phyloP scores from a whole-genome alignment of 2,113 vertebrate genomes.

The Gavia stellata region DNA sequence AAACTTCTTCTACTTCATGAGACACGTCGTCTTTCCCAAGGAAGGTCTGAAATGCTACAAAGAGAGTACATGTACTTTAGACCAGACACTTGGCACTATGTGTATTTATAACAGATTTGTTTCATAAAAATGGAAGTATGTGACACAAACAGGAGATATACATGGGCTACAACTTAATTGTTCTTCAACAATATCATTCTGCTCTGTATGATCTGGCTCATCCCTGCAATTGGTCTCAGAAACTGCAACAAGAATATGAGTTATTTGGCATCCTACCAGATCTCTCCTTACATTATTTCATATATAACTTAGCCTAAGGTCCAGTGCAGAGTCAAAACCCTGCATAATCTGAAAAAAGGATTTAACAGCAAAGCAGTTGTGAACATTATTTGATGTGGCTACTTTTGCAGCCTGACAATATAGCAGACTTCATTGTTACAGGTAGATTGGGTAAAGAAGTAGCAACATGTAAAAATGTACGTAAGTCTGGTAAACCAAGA shows the following conservation, averaged over 20 bases:
- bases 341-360: neutral
- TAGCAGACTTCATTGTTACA: neutral
- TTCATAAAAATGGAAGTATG: neutral
- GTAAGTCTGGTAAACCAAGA: neutral
- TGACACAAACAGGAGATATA: neutral
- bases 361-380: neutral
- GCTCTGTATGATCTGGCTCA: neutral
- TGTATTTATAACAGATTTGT: neutral
- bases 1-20: constrained; percentile 82
- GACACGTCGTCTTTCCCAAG: constrained; percentile 85
- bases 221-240: neutral
- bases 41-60: constrained; percentile 85
- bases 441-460: neutral
- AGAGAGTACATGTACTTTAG: neutral
- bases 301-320: neutral
- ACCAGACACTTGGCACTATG: neutral
- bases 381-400: neutral
- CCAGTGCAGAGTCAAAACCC: neutral
- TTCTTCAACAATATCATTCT: neutral
- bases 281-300: neutral
- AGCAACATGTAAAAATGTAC: neutral
- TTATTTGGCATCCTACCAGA: neutral
- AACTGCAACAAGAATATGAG: neutral
- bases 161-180: neutral
- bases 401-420: neutral